Conservation (phyloP, 2,797 vertebrate genomes). For the Lagorchestes hirsutus region DNA sequence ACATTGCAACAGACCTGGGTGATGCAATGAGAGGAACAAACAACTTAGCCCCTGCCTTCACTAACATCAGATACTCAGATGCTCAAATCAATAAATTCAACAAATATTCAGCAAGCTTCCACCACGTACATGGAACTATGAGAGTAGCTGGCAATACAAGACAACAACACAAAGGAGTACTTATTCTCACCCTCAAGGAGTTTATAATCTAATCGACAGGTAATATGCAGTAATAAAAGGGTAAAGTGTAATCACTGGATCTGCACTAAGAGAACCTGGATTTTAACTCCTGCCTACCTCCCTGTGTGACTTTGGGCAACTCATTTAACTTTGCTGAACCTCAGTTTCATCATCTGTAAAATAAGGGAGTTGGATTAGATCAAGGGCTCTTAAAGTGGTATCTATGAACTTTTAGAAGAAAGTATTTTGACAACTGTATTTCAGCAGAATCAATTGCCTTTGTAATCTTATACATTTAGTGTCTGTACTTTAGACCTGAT, state of each 20-base stretch:
- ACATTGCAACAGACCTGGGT: not conserved
- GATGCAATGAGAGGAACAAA: not conserved
- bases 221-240: accelerated
- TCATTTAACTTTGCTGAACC: not conserved
- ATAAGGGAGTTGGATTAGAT: not conserved
- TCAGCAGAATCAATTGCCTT: constrained; percentile 26
- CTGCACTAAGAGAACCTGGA: not conserved
- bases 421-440: not conserved
- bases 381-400: accelerated
- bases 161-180: not conserved
- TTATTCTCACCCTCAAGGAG: not conserved
- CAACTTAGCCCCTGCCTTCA: not conserved
- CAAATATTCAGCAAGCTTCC: not conserved
- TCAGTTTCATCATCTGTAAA: constrained; percentile 33
- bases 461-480: not conserved
- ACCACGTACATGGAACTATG: not conserved
- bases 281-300: not conserved
- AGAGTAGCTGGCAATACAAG: not conserved
- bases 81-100: not conserved
- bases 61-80: not conserved
- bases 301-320: not conserved
- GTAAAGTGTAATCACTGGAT: not conserved
- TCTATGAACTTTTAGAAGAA: not conserved
- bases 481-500: not conserved
- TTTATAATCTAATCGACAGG: not conserved